Evolutionary conservation across 2,888 invertebrate species (phyloP), one percentile per base, ranked within the genome.

Genomic region (Neuroscelio doddi): DNA sequence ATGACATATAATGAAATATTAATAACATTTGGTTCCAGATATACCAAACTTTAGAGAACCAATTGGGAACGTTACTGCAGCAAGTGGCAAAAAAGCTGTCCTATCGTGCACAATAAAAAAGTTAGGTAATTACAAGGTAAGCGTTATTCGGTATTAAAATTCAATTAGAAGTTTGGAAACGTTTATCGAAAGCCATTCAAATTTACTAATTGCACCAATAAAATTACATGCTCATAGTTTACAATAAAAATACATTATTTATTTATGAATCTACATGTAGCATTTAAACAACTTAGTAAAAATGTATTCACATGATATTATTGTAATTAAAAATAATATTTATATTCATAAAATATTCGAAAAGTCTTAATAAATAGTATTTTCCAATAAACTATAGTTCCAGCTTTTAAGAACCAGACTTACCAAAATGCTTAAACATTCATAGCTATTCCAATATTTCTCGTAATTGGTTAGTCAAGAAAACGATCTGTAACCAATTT

Each of bases 111-210:
- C 90, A 24, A 92, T 93, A 1, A 89, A 89, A 29, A 90, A 91
- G 73, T 86, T 93, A 56, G 92, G 92, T 38, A 89, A 90, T 77
- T 92, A 91, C 84, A 92, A 91, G 89, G 93, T 92, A 86, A 84
- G 82, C 15, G 32, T 14, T 26, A 24, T 47, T n/a, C 10, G 4
- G 26, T 24, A 24, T 41, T 26, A 26, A 26, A 26, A 41, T 24
- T 21, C 24, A 24, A 41, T 41, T 21, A 41, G 26, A 21, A 21
- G 21, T 21, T 2, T 5, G 21, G 2, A 21, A 21, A 21, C 21
- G 5, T 21, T 21, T 21, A 2, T 2, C 21, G 21, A 3, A 21
- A 3, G 21, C 2, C 21, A 21, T 5, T 2, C 21, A 21, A 21
- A 21, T n/a, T n/a, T n/a, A n/a, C n/a, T n/a, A n/a, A n/a, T n/a